Conservation (phyloP, 1,140 invertebrate genomes). For the Drosophila littoralis region DNA sequence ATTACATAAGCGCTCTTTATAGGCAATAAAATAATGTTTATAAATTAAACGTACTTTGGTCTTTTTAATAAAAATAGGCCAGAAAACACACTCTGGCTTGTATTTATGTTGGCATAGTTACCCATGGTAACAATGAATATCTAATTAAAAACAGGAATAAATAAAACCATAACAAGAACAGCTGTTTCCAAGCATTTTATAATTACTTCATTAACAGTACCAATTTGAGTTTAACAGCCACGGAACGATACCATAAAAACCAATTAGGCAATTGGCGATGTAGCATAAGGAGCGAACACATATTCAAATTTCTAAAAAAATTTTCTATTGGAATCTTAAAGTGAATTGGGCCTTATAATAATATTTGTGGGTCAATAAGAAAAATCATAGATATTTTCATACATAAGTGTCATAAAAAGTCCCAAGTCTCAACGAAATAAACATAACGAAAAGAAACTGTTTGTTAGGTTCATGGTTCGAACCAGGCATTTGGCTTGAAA, state of each 20-base stretch:
- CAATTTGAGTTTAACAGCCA: conserved; percentile 30
- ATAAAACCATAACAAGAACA: conserved; percentile 36
- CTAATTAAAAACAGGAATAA: neutral
- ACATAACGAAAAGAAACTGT: too few species aligned
- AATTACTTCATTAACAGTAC: conserved; percentile 1
- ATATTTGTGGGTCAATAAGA: too few species aligned
- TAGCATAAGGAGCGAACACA: neutral
- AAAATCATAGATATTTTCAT: too few species aligned
- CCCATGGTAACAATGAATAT: neutral
- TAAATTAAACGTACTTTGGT: conserved; percentile 1
- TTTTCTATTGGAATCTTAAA: too few species aligned
- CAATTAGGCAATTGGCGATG: neutral
- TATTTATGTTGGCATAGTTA: neutral
- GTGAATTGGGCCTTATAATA: too few species aligned
- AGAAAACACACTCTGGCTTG: too few species aligned
- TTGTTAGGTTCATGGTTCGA: too few species aligned
- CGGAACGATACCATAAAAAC: neutral
- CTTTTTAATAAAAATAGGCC: neutral
- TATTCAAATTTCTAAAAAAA: too few species aligned
- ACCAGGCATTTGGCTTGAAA: too few species aligned
- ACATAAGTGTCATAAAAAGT: too few species aligned
- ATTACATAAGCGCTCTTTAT: conserved; percentile 60
- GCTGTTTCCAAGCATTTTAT: conserved; percentile 7
- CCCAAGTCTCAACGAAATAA: too few species aligned
- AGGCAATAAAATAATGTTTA: conserved; percentile 28